phyloP scores from a whole-genome alignment of 1,140 invertebrate genomes.

The Microplitis mediator region DNA sequence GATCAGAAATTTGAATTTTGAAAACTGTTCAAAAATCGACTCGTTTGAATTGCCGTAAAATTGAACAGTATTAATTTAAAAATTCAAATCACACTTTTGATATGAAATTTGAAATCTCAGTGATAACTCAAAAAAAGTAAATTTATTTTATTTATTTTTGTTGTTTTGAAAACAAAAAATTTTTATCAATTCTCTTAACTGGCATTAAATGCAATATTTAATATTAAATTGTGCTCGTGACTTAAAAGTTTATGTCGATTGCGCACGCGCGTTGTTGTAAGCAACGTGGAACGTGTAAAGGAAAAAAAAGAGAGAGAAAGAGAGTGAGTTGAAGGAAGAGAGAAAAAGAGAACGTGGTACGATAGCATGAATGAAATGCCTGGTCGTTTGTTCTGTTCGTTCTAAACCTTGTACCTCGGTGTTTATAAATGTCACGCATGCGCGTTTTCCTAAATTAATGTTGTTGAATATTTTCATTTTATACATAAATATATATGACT shows the following conservation, averaged over 20 bases:
- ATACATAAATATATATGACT: no score
- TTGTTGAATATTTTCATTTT: no score
- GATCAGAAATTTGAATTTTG: no score
- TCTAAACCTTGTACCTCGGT: background rate
- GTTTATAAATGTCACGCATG: background rate
- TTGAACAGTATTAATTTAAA: no score
- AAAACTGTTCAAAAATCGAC: no score
- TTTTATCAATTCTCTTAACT: background rate
- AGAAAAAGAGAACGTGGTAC: background rate
- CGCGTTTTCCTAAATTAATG: background rate
- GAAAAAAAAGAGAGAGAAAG: background rate
- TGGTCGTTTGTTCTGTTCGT: background rate
- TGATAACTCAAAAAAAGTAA: no score
- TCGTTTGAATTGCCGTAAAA: no score
- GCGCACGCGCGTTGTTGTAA: constrained; percentile 8
- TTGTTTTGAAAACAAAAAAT: no score
- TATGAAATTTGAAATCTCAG: no score
- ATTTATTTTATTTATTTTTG: no score
- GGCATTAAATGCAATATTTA: background rate
- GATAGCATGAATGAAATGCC: constrained; percentile 23
- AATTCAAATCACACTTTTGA: no score
- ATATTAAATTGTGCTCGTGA: background rate
- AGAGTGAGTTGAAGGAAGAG: background rate
- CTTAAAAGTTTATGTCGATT: background rate
- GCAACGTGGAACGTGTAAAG: background rate